Conservation (phyloP, 2,888 invertebrate genomes). For the Cabera pusaria region DNA sequence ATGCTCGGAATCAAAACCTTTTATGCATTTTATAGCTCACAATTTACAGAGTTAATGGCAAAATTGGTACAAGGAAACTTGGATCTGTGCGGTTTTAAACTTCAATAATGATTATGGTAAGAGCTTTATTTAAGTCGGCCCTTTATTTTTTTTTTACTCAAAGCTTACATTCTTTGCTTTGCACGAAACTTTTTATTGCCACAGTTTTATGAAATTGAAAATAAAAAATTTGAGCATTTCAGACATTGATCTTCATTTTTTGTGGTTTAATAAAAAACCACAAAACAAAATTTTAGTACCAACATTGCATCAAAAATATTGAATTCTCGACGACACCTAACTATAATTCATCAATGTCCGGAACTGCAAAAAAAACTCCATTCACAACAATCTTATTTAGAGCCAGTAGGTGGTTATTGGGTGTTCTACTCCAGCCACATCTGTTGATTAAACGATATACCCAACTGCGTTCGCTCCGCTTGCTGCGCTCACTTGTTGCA, state of each 20-base stretch:
- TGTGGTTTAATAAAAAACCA: too few species aligned
- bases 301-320: conserved; percentile 19
- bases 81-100: conserved; percentile 45
- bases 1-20: conserved; percentile 46
- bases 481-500: too few species aligned
- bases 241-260: conserved; percentile 3
- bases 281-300: too few species aligned
- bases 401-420: too few species aligned
- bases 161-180: too few species aligned
- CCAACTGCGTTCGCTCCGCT: too few species aligned
- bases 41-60: conserved; percentile 63
- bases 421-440: too few species aligned
- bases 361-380: conserved; percentile 66
- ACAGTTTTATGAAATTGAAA: too few species aligned
- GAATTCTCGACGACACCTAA: conserved; percentile 38
- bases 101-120: conserved; percentile 47
- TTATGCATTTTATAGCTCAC: conserved; percentile 68
- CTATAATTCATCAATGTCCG: conserved; percentile 68
- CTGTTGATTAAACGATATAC: too few species aligned
- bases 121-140: conserved; percentile 41
- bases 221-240: conserved; percentile 1
- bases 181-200: conserved; percentile 4
- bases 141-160: conserved; percentile 32
- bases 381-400: conserved; percentile 51
- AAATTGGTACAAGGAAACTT: conserved; percentile 54